Base-by-base conservation (phyloP, 2,888 invertebrate genomes). In the Scelioninae gen. 1 region DNA sequence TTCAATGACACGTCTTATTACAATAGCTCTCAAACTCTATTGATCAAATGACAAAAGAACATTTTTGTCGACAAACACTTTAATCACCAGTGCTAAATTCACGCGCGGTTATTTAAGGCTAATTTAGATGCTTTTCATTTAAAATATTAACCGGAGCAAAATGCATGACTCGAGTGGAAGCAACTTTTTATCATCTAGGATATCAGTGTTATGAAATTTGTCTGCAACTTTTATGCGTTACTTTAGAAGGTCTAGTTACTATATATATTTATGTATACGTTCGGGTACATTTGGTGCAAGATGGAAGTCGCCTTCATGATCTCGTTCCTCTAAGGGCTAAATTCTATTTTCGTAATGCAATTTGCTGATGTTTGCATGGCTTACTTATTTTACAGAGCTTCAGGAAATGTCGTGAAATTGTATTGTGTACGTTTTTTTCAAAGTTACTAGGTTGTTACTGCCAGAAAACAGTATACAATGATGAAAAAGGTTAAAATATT, bases 281-380 rank as follows among this genome's bases (percentile, higher is more conserved):
- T 2, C 23, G 23, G 23, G 23, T 63, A 51, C 16, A 60, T 51
- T 34, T 29, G 60, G 49, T 43, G 62, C 53, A 72, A 51, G 60
- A 23, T 65, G 58, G 63, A 78, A 63, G 71, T 38, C 55, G 58
- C 72, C 58, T 78, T 56, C 15, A 15, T 58, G 65, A 65, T 51
- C 40, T 71, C 49, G 31, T 71, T 31, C 51, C 49, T 62, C 40
- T 63, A 63, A 69, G 62, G 43, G 77, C 58, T 31, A 80, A 80
- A 74, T 80, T 80, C 74, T 80, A 80, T 80, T 80, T 80, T 40
- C 72, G 51, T 68, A 74, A 74, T 68, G 62, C 55, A 80, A 74
- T 72, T 80, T 74, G 55, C 68, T 62, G 74, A 68, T 80, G 74
- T 80, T 80, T 80, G 80, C 80, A 74, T 53, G 62, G 58, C 72